Evolutionary conservation across 2,888 invertebrate genomes (phyloP).

Genomic region (Campopleginae sp.): DNA sequence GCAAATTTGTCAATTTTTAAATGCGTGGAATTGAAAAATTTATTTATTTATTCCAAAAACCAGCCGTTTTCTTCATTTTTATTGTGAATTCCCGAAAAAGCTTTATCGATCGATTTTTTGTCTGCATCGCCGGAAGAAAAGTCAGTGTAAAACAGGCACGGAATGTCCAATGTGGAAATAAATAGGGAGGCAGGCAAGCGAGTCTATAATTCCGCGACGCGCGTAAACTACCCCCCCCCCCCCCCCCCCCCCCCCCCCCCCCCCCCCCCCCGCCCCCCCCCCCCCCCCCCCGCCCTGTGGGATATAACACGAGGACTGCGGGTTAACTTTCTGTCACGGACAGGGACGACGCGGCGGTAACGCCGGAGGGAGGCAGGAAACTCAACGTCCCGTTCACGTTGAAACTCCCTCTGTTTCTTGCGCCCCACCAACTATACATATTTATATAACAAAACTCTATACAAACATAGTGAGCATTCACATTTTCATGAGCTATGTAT

Average conservation of each 20-base stretch:
- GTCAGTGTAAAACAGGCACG: conserved; percentile 5
- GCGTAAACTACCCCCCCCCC: conserved; percentile 70
- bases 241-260: too few species aligned
- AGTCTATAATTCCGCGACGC: conserved; percentile 70
- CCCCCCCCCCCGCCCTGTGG: too few species aligned
- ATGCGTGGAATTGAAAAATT: too few species aligned
- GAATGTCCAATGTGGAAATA: conserved; percentile 35
- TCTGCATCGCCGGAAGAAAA: neutral
- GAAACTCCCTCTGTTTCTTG: conserved; percentile 51
- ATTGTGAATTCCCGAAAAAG: too few species aligned
- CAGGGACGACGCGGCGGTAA: conserved; percentile 62
- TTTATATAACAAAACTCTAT: neutral
- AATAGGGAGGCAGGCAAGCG: conserved; percentile 65
- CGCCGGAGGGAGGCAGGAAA: conserved; percentile 66
- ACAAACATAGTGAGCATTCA: neutral
- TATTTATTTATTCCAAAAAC: too few species aligned
- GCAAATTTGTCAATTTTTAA: neutral
- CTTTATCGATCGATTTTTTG: neutral
- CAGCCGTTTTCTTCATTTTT: too few species aligned
- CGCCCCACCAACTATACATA: conserved; percentile 16
- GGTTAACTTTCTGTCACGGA: conserved; percentile 73
- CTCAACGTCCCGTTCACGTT: conserved; percentile 62
- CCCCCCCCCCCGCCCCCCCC: too few species aligned
- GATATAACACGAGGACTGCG: conserved; percentile 63
- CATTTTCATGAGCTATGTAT: neutral